phyloP scores from a whole-genome alignment of 2,888 invertebrate genomes.

The Junonia oenone region DNA sequence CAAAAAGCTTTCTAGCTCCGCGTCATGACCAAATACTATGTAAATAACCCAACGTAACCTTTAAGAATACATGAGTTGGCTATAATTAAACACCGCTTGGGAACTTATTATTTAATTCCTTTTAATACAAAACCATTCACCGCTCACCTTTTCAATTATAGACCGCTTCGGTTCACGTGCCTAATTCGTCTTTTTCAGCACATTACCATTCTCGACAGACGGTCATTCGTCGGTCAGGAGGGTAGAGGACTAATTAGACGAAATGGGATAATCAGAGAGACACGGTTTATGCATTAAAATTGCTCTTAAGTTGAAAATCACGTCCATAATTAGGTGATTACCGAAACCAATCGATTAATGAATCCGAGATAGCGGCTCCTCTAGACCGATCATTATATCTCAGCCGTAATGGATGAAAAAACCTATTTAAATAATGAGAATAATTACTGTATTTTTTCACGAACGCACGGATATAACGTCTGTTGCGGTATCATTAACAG shows the following conservation, averaged over 20 bases:
- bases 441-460: constrained; percentile 77
- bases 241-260: constrained; percentile 59
- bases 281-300: constrained; percentile 76
- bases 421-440: constrained; percentile 79
- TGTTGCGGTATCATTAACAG: constrained; percentile 78
- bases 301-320: constrained; percentile 62
- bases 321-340: constrained; percentile 77
- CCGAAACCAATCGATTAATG: constrained; percentile 79
- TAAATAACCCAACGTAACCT: background rate
- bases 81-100: background rate
- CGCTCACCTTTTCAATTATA: constrained; percentile 16
- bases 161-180: constrained; percentile 10
- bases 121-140: constrained; percentile 1
- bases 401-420: constrained; percentile 66
- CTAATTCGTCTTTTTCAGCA: constrained; percentile 36
- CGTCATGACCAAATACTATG: background rate
- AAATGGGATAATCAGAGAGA: constrained; percentile 69
- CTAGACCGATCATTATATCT: constrained; percentile 68
- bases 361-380: constrained; percentile 70
- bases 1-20: background rate
- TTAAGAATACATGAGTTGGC: background rate
- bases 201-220: constrained; percentile 42
- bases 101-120: constrained; percentile 4
- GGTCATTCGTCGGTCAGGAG: constrained; percentile 34
- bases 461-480: constrained; percentile 72